phyloP scores from a whole-genome alignment of 2,113 vertebrate genomes.

The Ophthalmolycus amberensis region DNA sequence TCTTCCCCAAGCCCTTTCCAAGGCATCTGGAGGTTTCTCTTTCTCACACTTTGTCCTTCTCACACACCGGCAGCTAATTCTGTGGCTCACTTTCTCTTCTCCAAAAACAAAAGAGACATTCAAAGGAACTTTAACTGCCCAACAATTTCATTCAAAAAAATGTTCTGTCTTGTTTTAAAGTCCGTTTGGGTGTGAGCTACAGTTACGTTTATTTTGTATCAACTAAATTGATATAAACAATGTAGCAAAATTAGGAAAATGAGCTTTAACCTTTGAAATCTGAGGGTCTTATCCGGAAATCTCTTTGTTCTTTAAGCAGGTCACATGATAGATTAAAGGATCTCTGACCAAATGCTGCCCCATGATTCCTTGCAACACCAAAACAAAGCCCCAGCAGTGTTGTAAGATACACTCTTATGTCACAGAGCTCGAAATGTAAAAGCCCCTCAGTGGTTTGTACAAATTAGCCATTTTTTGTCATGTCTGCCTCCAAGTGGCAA shows the following conservation, averaged over 20 bases:
- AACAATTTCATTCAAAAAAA: background rate
- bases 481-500: background rate
- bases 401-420: background rate
- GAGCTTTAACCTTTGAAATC: background rate
- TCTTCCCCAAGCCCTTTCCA: constrained; percentile 50
- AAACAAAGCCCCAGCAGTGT: background rate
- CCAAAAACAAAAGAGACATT: constrained; percentile 15
- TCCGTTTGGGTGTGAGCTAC: background rate
- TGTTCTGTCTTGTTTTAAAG: background rate
- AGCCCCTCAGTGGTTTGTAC: background rate
- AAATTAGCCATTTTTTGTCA: background rate
- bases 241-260: background rate
- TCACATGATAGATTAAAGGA: constrained; percentile 27
- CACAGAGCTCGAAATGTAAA: background rate
- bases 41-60: background rate
- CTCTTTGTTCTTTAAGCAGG: constrained; percentile 2
- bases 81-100: background rate
- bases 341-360: background rate
- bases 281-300: background rate
- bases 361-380: background rate
- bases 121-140: background rate
- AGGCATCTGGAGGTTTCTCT: constrained; percentile 19
- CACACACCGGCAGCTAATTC: background rate
- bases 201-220: too few relatives aligned
- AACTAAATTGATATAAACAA: background rate